phyloP scores from a whole-genome alignment of 2,113 vertebrate species.

The Osmerus eperlanus region DNA sequence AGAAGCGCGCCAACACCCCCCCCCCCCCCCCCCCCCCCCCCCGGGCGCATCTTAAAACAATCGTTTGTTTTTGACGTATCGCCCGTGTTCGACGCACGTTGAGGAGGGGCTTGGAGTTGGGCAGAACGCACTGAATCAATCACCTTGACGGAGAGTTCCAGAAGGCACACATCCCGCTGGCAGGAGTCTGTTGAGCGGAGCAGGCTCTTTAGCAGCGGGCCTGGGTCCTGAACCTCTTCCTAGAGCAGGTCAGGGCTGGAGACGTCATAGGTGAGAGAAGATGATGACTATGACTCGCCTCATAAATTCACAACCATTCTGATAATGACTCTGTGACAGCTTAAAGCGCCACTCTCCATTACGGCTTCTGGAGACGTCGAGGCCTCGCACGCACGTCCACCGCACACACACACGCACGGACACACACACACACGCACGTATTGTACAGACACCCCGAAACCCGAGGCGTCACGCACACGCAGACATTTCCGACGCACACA shows the following conservation, averaged over 20 bases:
- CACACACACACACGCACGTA: background rate
- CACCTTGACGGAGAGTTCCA: slow-evolving; percentile 66
- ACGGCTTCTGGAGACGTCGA: slow-evolving; percentile 24
- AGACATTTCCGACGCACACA: no score
- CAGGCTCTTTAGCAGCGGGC: background rate
- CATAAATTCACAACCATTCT: slow-evolving; percentile 43
- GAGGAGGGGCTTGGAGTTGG: slow-evolving; percentile 66
- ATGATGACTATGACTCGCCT: slow-evolving; percentile 18
- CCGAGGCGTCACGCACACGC: no score
- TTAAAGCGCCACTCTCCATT: slow-evolving; percentile 39
- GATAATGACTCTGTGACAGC: slow-evolving; percentile 39
- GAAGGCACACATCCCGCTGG: background rate
- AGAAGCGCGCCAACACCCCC: no score
- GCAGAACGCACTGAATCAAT: slow-evolving; percentile 64
- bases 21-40: no score
- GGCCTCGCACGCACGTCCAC: slow-evolving; percentile 10
- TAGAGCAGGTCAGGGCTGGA: background rate
- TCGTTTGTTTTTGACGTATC: slow-evolving; percentile 63
- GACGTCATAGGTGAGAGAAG: background rate
- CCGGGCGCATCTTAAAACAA: slow-evolving; percentile 63
- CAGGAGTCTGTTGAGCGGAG: no score
- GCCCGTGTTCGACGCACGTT: slow-evolving; percentile 57
- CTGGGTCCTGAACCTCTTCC: no score
- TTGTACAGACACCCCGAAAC: no score
- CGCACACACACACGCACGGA: no score